Evolutionary conservation across 2,888 invertebrate species (phyloP), one percentile per base, ranked within the genome.

Genomic region (Cryptus armator): DNA sequence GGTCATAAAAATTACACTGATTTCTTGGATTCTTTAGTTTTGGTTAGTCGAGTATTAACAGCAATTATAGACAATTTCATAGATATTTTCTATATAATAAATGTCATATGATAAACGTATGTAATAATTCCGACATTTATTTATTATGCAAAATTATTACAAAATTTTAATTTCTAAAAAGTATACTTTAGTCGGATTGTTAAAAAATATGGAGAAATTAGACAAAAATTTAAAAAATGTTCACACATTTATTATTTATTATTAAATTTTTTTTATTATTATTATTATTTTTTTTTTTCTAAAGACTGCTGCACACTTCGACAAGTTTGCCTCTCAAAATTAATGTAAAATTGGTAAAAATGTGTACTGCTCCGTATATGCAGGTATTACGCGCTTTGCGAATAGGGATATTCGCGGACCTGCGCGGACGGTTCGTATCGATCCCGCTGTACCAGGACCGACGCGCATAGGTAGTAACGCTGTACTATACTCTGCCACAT

Each of bases 341-440:
- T 12, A 19, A 24, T 19, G 14, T 48, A 29, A 51, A 62, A 29
- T 70, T 2, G 12, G 16, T 53, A 48, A 3, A 48, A 64, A 71
- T 56, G 46, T 75, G 66, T 78, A 24, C 6, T 16, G 43, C 16
- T 37, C 59, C 46, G 37, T 48, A 64, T 51, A 10, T 46, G n/a
- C 48, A 12, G 56, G 32, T 74, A 37, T 37, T 70, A 46, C 71
- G 78, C 68, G 75, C 37, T 80, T 67, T 66, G 85, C 68, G 64
- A 77, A 88, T 89, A 89, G 89, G 88, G 88, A 89, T 87, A 89
- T 87, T 83, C 87, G 86, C 86, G 86, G 92, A 92, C 92, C 90
- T 92, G 91, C 92, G 92, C 92, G 90, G 88, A 88, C 85, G 86
- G 84, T 83, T 81, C 86, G 88, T 92, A 92, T 92, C 91, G 92